Evolutionary conservation across 2,888 invertebrate genomes (phyloP).

Genomic region (Watsonalla cultraria): DNA sequence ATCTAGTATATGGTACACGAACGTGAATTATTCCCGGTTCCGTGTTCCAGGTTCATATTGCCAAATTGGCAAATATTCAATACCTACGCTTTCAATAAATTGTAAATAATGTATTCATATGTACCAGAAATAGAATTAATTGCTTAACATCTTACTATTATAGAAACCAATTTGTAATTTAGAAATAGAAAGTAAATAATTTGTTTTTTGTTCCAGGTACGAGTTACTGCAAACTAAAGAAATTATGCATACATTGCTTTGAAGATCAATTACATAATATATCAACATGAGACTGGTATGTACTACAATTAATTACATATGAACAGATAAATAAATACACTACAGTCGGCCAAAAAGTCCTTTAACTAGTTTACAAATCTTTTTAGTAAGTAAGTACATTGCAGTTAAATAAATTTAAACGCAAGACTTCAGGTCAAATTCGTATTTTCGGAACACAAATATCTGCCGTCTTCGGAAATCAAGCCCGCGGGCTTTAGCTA

Average conservation of each 20-base stretch:
- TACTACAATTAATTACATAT: slow-evolving; percentile 11
- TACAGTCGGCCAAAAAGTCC: no score
- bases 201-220: slow-evolving; percentile 52
- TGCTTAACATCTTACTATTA: neutral
- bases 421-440: no score
- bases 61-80: slow-evolving; percentile 66
- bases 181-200: slow-evolving; percentile 3
- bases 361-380: no score
- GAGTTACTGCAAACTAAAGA: slow-evolving; percentile 34
- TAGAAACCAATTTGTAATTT: neutral
- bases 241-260: slow-evolving; percentile 38
- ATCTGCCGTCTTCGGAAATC: no score
- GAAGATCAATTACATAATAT: slow-evolving; percentile 21
- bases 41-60: slow-evolving; percentile 40
- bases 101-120: slow-evolving; percentile 1
- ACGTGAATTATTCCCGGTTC: slow-evolving; percentile 34
- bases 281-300: slow-evolving; percentile 72
- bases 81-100: slow-evolving; percentile 28
- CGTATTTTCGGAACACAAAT: no score
- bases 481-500: no score
- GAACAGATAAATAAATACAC: no score
- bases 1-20: slow-evolving; percentile 9
- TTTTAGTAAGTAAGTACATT: no score
- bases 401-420: no score
- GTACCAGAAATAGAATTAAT: neutral